Conservation (phyloP, 2,797 vertebrate species). For the Protonibea diacanthus region DNA sequence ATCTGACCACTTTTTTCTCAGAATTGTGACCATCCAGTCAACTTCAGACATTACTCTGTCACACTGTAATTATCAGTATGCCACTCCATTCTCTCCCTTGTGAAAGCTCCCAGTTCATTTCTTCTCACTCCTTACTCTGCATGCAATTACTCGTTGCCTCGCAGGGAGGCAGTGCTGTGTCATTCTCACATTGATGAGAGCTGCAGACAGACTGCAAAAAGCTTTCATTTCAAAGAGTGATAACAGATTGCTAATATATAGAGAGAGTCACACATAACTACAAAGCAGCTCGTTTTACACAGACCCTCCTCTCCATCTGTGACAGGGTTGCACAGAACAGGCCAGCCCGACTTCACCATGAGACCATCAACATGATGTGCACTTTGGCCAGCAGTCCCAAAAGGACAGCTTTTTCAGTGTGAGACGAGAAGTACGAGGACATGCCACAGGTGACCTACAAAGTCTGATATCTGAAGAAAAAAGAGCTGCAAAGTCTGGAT, state of each 20-base stretch:
- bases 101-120: constrained; percentile 12
- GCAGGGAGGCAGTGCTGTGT: constrained; percentile 85
- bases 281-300: constrained; percentile 46
- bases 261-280: constrained; percentile 38
- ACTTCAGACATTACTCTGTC: background rate
- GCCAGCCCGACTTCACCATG: background rate
- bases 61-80: constrained; percentile 7
- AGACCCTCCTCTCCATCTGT: constrained; percentile 62
- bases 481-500: background rate
- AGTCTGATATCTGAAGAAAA: background rate
- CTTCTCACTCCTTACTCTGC: constrained; percentile 26
- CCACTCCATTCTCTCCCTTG: background rate
- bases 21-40: background rate
- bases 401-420: constrained; percentile 5
- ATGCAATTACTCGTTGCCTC: constrained; percentile 75
- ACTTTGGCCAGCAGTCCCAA: constrained; percentile 17
- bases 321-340: constrained; percentile 1
- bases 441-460: constrained; percentile 39
- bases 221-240: constrained; percentile 37
- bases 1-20: background rate
- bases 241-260: constrained; percentile 60
- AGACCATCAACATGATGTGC: constrained; percentile 27
- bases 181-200: constrained; percentile 48
- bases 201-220: constrained; percentile 26
- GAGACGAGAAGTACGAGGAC: constrained; percentile 13